Conservation (phyloP, 2,113 vertebrate genomes). For the Barbus barbus region DNA sequence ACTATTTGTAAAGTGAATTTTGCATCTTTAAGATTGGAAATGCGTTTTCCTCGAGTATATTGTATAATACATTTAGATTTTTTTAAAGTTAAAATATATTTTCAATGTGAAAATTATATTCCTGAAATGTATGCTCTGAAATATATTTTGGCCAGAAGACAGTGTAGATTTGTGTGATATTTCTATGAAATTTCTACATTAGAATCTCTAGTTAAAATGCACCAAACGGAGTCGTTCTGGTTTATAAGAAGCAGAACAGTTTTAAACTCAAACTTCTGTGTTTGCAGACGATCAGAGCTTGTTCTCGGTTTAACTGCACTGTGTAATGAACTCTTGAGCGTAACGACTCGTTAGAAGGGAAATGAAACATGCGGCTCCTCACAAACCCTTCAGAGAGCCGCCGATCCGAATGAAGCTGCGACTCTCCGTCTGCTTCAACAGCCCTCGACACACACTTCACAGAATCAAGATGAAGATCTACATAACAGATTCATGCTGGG, state of each 20-base stretch:
- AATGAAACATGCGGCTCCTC: neutral
- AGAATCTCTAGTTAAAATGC: no score
- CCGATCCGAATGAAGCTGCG: neutral
- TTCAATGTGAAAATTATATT: no score
- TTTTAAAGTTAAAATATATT: no score
- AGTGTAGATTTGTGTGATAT: no score
- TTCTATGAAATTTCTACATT: no score
- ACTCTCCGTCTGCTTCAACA: slow-evolving; percentile 43
- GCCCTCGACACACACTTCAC: slow-evolving; percentile 69
- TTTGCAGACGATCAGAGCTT: neutral
- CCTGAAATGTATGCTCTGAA: no score
- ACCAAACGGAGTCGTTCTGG: neutral
- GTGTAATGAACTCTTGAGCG: slow-evolving; percentile 10
- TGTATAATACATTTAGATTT: no score
- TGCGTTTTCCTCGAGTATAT: no score
- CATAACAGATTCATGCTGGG: slow-evolving; percentile 53
- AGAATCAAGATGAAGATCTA: slow-evolving; percentile 72
- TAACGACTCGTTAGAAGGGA: neutral
- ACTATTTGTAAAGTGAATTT: no score
- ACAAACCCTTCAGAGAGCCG: slow-evolving; percentile 1
- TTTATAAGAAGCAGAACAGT: neutral
- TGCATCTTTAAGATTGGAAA: neutral
- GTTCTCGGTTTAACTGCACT: neutral
- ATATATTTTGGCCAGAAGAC: no score
- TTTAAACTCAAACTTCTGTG: neutral